Evolutionary conservation across 1,140 invertebrate genomes (phyloP).

Genomic region (Scaptomyza pallida): DNA sequence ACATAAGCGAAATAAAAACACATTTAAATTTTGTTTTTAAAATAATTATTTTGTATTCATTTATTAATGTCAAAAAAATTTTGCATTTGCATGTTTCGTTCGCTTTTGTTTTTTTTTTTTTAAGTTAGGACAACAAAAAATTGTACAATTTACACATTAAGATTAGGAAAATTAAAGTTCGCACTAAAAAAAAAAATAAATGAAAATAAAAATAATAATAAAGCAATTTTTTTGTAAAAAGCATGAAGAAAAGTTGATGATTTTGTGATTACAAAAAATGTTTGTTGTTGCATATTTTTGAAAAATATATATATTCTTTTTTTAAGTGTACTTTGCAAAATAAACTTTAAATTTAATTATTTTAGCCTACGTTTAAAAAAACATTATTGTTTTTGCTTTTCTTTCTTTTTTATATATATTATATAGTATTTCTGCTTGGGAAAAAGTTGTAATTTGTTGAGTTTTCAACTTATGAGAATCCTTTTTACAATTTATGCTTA

Average conservation of each 20-base stretch:
- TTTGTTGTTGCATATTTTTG: slow-evolving; percentile 42
- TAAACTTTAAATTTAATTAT: slow-evolving; percentile 31
- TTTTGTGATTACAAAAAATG: slow-evolving; percentile 31
- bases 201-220: slow-evolving; percentile 42
- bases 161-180: slow-evolving; percentile 53
- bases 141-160: slow-evolving; percentile 80
- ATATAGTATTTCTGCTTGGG: slow-evolving; percentile 12
- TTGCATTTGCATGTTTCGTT: slow-evolving; percentile 63
- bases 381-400: slow-evolving; percentile 8
- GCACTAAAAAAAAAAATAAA: slow-evolving; percentile 40
- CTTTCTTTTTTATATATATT: slow-evolving; percentile 6
- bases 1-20: no score
- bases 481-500: slow-evolving; percentile 80
- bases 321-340: no score
- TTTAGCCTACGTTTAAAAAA: slow-evolving; percentile 36
- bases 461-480: slow-evolving; percentile 71
- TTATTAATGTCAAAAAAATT: slow-evolving; percentile 72
- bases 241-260: slow-evolving; percentile 18
- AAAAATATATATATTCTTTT: slow-evolving; percentile 38
- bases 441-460: slow-evolving; percentile 59
- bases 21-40: slow-evolving; percentile 52
- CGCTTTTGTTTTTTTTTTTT: no score
- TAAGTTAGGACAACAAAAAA: slow-evolving; percentile 75
- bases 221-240: slow-evolving; percentile 10
- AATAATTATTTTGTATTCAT: slow-evolving; percentile 78